These are phyloP conservation scores for Amphiduros pacificus DNA, from an alignment of 2,888 invertebrate genomes.

Conservation along the genomic window DNA sequence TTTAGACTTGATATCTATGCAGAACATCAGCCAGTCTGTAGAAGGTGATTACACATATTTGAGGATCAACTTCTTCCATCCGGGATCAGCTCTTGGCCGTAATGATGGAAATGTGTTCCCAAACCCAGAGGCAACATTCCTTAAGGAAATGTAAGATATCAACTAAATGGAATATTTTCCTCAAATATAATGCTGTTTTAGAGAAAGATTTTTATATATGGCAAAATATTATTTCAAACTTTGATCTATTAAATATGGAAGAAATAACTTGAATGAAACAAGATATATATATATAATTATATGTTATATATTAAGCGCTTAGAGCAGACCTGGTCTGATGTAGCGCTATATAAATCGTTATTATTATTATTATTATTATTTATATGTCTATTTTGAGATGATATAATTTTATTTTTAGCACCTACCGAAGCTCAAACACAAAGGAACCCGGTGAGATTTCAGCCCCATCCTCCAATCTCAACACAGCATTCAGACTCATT, in stretches of 20 bases:
- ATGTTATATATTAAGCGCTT: too few species aligned
- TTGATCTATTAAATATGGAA: too few species aligned
- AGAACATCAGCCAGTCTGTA: conserved; percentile 95
- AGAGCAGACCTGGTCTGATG: too few species aligned
- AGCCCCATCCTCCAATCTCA: conserved; percentile 92
- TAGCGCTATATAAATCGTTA: too few species aligned
- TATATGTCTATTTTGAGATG: too few species aligned
- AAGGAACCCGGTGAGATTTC: conserved; percentile 97
- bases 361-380: too few species aligned
- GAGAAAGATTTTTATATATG: too few species aligned
- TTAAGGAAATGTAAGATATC: conserved; percentile 97
- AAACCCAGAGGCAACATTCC: conserved; percentile 93
- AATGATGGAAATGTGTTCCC: conserved; percentile 89
- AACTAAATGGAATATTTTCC: too few species aligned
- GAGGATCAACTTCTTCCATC: conserved; percentile 96
- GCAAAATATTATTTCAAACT: too few species aligned
- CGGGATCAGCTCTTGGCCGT: conserved; percentile 90
- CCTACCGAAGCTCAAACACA: conserved; percentile 94
- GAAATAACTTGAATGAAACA: too few species aligned
- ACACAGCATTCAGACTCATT: conserved; percentile 94
- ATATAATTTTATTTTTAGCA: conserved; percentile 59
- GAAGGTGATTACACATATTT: conserved; percentile 99
- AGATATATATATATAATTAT: too few species aligned
- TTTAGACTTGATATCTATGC: conserved; percentile 21
- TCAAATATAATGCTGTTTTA: too few species aligned